Evolutionary conservation across 1,140 invertebrate species (phyloP), one percentile per base, ranked within the genome.

Genomic region (Muscidifurax raptorellus): DNA sequence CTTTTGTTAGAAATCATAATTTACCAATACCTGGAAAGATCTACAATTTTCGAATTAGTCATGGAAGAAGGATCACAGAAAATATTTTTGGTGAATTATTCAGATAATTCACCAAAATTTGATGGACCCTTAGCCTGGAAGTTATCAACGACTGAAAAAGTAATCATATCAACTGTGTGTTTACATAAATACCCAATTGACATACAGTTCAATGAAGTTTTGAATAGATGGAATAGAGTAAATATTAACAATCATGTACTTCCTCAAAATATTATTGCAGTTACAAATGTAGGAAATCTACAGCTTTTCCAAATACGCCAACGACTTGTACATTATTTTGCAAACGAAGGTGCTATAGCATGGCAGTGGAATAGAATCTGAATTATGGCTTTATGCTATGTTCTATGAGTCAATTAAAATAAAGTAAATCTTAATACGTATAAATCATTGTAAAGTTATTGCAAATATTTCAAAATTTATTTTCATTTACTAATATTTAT

Each of bases 151-250:
- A 64, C n/a, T 3, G 28, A 78, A 28, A 12, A 64, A 13, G 64
- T 78, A 7, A 64, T 78, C 30, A 27, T 64, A 18, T 28, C 47
- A 32, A 64, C 47, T 5, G 12, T 78, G 1, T 64, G 27, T 6
- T 18, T 78, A 6, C 76, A 78, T 27, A 78, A 78, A 13, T 40
- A 64, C 7, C 9, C 64, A 78, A 64, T 78, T n/a, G 74, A 76
- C 25, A n/a, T 76, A n/a, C 1, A 76, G 4, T 6, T 3, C 7
- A 44, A 76, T 47, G 74, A 44, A 22, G 74, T 32, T 32, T 32
- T 76, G 6, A 47, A 47, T 44, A 40, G 40, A 40, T n/a, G 36
- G 28, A 32, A 27, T 40, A 76, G 22, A 4, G 0, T 96, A 90
- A 69, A 92, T 90, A 15, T 87, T 87, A 83, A 84, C 7, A 9